Percentiles rank a stretch among this genome's conserved stretches.
phyloP scores from a whole-genome alignment of 2,797 vertebrate species.

The Oryzias dopingdopingensis region DNA sequence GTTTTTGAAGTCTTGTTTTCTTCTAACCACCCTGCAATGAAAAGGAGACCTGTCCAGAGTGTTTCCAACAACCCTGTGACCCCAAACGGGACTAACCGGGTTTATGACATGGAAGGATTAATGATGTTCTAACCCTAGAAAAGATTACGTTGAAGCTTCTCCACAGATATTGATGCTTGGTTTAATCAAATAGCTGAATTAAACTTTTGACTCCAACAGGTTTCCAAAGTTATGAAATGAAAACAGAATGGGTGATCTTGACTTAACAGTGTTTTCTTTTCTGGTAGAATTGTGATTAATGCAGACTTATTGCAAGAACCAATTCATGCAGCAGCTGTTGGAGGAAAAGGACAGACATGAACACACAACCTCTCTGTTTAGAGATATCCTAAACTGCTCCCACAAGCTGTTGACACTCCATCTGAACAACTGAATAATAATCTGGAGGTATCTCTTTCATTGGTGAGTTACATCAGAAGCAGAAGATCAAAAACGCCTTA shows the following conservation, averaged over 20 bases:
- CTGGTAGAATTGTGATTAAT: constrained; percentile 4
- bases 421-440: neutral
- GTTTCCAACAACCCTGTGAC: too few relatives aligned
- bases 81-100: too few relatives aligned
- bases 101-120: too few relatives aligned
- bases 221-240: neutral
- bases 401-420: constrained; percentile 1
- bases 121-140: too few relatives aligned
- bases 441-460: neutral
- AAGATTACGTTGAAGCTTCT: neutral
- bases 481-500: constrained; percentile 5
- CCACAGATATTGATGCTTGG: neutral
- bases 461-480: neutral
- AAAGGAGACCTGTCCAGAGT: too few relatives aligned
- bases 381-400: constrained; percentile 28
- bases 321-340: constrained; percentile 21
- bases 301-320: constrained; percentile 13
- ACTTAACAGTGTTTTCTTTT: neutral
- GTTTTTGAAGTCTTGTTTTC: too few relatives aligned
- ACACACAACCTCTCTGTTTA: constrained; percentile 66
- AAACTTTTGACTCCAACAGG: neutral
- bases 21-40: too few relatives aligned
- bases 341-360: constrained; percentile 17
- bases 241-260: constrained; percentile 1
- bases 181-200: neutral